Base-by-base conservation (phyloP, 2,113 vertebrate genomes). In the Chamaea fasciata region DNA sequence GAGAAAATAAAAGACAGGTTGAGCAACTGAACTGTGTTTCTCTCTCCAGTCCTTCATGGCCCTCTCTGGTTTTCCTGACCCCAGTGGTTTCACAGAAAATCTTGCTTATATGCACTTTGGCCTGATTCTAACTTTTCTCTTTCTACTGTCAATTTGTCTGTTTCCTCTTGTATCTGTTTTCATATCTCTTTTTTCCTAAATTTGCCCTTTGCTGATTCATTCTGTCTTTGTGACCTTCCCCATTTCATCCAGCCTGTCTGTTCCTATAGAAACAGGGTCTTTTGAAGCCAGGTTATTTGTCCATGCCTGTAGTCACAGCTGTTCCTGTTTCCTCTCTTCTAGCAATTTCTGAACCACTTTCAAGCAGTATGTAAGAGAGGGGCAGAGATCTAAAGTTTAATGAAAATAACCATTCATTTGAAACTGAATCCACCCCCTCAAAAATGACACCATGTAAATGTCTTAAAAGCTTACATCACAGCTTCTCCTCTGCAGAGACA, bases 201-300 rank as follows among this genome's bases (percentile, higher is more conserved):
- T 93, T 93, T 95, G 24, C 52, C 71, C 83, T 81, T 79, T 92
- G 88, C 80, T 96, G 88, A 87, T 80, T 95, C 79, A 86, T 95
- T 92, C 79, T 77, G 85, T 59, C 83, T 88, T 47, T 83, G 42
- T 86, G 92, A 90, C 92, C 83, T 97, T 95, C 83, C 90, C 19
- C 46, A 42, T 96, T 93, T 93, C 79, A 86, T 93, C 28, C 70
- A 37, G 77, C 68, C 79, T 94, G 73, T 89, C 90, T 92, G 92
- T 96, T 96, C 96, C 92, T 96, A 92, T 93, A 96, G 95, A 93
- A 96, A 94, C 94, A 69, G 63, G 28, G 23, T 64, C 37, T 79
- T 80, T 80, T 95, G 76, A 57, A 90, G 88, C 20, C 62, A 16
- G 75, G 67, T 93, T 92, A 53, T 62, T 78, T 53, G 52, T 63